Evolutionary conservation across 2,797 vertebrate species (phyloP), one percentile per base, ranked within the genome.

Genomic region (Pangasius macronema): DNA sequence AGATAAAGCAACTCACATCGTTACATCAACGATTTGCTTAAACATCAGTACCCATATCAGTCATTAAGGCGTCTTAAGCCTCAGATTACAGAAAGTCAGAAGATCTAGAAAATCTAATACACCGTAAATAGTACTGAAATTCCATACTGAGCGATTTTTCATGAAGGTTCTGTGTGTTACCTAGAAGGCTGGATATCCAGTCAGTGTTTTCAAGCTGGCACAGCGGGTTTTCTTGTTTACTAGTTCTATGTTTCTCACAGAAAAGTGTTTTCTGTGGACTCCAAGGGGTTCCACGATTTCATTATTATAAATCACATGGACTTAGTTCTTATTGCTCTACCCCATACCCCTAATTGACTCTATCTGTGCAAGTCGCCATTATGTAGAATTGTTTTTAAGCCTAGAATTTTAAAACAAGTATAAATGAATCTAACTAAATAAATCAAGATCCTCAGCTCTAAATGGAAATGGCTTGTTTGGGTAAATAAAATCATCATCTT

Each of bases 221-320:
- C 53, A 59, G 22, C 20, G 2, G 55, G 55, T 61, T 81, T 81
- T 61, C 55, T 81, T 61, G 55, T 81, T 80, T 39, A 59, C 33
- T 61, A 18, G 76, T 33, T 55, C 30, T 27, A 22, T 7, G 22
- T 61, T 81, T 61, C 79, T 61, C 79, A 14, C 42, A 46, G 7
- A 46, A 46, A 79, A 79, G 79, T 81, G 79, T 61, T 8, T 61
- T 61, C 36, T 61, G 36, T 61, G 79, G 77, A 59, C 55, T 61
- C 79, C 36, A 42, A 61, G 57, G 55, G 79, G 79, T 27, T 42
- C 53, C 55, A 42, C 22, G 0, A 27, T 14, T 42, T 59, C 79
- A 61, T 42, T 61, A 14, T 81, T 81, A 42, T n/a, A 61, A 27
- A 80, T 80, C 55, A 39, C 33, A 55, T 61, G 79, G 55, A 61